Evolutionary conservation across 2,888 invertebrate genomes (phyloP), one percentile per base, ranked within the genome.

Genomic region (Andrena dorsata): DNA sequence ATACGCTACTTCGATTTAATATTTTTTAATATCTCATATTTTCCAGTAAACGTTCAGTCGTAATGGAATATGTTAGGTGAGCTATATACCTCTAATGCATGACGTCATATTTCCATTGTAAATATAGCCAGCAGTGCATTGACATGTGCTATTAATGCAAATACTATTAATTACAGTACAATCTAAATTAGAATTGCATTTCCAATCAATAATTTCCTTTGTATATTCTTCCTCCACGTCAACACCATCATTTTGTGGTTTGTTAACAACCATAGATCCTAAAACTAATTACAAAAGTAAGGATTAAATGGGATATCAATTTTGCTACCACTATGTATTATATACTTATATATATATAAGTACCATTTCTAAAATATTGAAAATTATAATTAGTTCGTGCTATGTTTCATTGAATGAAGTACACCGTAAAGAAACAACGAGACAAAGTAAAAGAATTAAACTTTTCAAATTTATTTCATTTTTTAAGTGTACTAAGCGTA

Each of bases 61-160:
- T 2, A 26, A 56, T 8, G 16, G 8, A 56, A 13, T 26, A 41
- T 41, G 13, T 41, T 41, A 41, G 5, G 4, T 16, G 41, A 56
- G 4, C 4, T 23, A 26, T 23, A 20, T 88, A 92, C 91, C 83
- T 87, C 76, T 82, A 5, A 92, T 60, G 16, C 92, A 92, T 8
- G 78, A 64, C 0, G 90, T 91, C 82, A 88, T 80, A 3, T 82
- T 80, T 56, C 80, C 78, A 41, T 87, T 89, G 23, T 80, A 86
- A 68, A 88, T 60, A 28, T 85, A 89, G 16, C 87, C 90, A 20
- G 49, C 0, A 4, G 23, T 32, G 49, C 92, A 92, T 41, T 83
- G 70, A 61, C 91, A 92, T 3, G 30, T 49, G 0, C 56, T n/a
- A n/a, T 85, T n/a, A 1, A 61, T 28, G 56, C 92, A 92, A 28